phyloP scores from a whole-genome alignment of 2,797 vertebrate species.

The Poeciliopsis presidionis region DNA sequence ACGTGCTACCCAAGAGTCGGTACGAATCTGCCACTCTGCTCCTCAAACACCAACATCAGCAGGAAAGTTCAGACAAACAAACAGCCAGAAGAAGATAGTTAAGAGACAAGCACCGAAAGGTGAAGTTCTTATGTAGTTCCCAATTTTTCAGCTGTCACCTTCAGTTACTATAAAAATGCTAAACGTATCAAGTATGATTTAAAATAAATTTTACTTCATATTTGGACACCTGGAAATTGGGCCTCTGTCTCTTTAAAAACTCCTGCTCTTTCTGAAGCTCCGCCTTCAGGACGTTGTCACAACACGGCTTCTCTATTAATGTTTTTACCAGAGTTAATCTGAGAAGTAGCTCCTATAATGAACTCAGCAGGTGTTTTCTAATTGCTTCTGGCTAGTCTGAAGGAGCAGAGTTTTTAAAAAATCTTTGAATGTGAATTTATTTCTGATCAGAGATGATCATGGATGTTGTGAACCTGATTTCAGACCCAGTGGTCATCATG shows the following conservation, averaged over 20 bases:
- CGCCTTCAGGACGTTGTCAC: too few species aligned
- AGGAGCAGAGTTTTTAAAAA: background rate
- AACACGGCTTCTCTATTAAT: too few species aligned
- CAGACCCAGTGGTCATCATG: constrained; percentile 98
- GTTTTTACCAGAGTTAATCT: too few species aligned
- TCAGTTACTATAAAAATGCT: too few species aligned
- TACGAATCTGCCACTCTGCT: constrained; percentile 53
- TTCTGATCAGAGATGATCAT: background rate
- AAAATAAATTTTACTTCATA: background rate
- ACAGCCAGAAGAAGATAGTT: background rate
- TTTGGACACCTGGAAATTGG: too few species aligned
- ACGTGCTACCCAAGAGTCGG: constrained; percentile 95
- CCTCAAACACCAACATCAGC: background rate
- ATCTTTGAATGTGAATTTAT: background rate
- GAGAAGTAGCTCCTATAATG: too few species aligned
- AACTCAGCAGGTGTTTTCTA: too few species aligned
- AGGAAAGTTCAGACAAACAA: background rate
- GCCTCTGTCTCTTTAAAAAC: too few species aligned
- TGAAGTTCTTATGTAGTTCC: background rate
- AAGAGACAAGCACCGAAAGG: background rate
- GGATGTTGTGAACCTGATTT: background rate
- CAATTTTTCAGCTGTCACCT: background rate
- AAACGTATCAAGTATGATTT: too few species aligned
- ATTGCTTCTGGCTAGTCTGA: too few species aligned
- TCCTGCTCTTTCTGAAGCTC: too few species aligned